These are phyloP conservation scores for Triplophysa bombifrons DNA, from an alignment of 2,797 vertebrate genomes.

Conservation along the genomic window DNA sequence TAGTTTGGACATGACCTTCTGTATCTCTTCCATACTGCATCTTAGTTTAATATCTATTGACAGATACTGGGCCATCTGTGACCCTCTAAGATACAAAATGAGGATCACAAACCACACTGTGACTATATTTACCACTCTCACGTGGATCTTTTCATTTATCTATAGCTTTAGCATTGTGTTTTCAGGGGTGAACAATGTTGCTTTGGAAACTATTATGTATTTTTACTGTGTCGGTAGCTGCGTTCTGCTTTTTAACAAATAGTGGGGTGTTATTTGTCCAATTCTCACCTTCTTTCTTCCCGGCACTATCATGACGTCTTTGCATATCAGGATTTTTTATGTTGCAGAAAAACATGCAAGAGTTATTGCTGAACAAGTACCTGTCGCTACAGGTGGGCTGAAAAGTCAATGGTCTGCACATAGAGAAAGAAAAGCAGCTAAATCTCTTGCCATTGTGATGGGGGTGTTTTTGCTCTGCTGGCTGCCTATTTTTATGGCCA, in stretches of 20 bases:
- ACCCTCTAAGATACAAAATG: conserved; percentile 55
- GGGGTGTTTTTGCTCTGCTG: conserved; percentile 49
- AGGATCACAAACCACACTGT: conserved; percentile 14
- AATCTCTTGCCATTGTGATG: conserved; percentile 49
- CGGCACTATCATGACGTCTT: conserved; percentile 54
- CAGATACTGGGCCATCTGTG: conserved; percentile 58
- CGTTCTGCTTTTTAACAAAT: conserved; percentile 48
- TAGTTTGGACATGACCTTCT: conserved; percentile 57
- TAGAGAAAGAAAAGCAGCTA: conserved; percentile 51
- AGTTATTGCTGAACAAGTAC: conserved; percentile 42
- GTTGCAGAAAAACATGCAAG: conserved; percentile 52
- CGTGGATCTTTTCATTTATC: conserved; percentile 43
- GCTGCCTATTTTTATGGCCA: conserved; percentile 31
- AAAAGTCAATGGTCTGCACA: conserved; percentile 8
- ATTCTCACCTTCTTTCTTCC: conserved; percentile 54
- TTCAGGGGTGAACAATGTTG: conserved; percentile 27
- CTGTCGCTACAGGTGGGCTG: background rate
- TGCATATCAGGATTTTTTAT: conserved; percentile 53
- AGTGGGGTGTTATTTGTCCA: conserved; percentile 37
- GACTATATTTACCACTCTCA: conserved; percentile 28
- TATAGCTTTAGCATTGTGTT: conserved; percentile 35
- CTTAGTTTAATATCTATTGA: conserved; percentile 60
- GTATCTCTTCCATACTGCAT: conserved; percentile 58
- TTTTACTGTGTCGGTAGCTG: conserved; percentile 53
- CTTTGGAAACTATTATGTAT: conserved; percentile 23